Evolutionary conservation across 2,797 vertebrate genomes (phyloP).

Genomic region (Acanthurus tractus): DNA sequence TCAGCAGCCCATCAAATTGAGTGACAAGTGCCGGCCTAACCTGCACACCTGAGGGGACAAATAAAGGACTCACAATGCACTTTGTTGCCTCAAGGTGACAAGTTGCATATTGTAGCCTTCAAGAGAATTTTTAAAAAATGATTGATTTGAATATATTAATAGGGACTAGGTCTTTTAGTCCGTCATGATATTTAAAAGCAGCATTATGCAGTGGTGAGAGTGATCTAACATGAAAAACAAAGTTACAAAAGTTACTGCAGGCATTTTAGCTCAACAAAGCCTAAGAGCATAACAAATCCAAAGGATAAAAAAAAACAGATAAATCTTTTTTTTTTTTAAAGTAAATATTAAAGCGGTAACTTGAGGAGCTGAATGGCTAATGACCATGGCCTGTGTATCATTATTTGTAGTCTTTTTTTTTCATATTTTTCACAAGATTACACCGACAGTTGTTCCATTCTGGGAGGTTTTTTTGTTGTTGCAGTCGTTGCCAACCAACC

Average conservation of each 20-base stretch:
- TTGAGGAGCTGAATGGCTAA: slow-evolving; percentile 11
- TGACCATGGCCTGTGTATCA: not conserved
- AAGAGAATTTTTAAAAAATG: slow-evolving; percentile 36
- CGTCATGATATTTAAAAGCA: slow-evolving; percentile 14
- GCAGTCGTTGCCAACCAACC: slow-evolving; percentile 23
- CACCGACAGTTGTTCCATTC: slow-evolving; percentile 21
- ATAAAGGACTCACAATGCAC: slow-evolving; percentile 59
- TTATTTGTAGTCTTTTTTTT: slow-evolving; percentile 22
- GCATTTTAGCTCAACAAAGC: not conserved
- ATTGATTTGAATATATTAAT: slow-evolving; percentile 19
- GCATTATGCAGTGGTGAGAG: slow-evolving; percentile 47
- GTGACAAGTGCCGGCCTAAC: slow-evolving; percentile 69
- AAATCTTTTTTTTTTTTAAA: not conserved
- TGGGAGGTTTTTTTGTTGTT: not conserved
- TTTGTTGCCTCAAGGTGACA: slow-evolving; percentile 62
- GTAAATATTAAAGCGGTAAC: slow-evolving; percentile 10
- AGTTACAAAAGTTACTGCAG: slow-evolving; percentile 5
- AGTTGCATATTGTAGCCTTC: slow-evolving; percentile 43
- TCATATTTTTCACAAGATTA: slow-evolving; percentile 32
- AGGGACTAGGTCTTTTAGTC: slow-evolving; percentile 3
- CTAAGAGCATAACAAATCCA: not conserved
- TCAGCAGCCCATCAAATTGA: slow-evolving; percentile 74
- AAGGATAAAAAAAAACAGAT: not conserved
- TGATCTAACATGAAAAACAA: slow-evolving; percentile 1
- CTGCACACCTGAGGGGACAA: slow-evolving; percentile 65